Base-by-base conservation (phyloP, 2,888 invertebrate genomes). In the Asteroscopus sphinx region DNA sequence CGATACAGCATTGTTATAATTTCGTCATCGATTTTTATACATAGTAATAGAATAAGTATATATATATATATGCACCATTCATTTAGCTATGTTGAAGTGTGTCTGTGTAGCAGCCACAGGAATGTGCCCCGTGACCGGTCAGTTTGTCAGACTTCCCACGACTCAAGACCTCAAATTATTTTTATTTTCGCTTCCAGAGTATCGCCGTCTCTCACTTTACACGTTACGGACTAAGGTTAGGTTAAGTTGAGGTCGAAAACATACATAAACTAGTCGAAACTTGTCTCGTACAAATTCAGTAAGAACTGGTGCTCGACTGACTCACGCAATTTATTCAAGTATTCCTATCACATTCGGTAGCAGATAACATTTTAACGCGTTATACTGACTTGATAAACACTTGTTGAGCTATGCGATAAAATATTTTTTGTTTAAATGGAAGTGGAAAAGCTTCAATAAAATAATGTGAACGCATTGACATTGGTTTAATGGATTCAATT, bases 161-260 rank as follows among this genome's bases (percentile, higher is more conserved):
- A 56, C n/a, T 56, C 36, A 47, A 51, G 35, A 55, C 59, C 55
- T 59, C 45, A 52, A 65, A 73, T 70, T 78, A 66, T 80, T 84
- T 80, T 86, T 85, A 78, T 82, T 80, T 66, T 74, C 49, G 40
- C 68, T 41, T 47, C 39, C 37, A 26, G 28, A 39, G 44, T 57
- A 68, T 59, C 73, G 69, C 67, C 59, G 63, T 76, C 83, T 83
- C 81, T 66, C 59, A 58, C 62, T 68, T 64, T 75, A 70, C 71
- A 76, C 53, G 59, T 69, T 65, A 47, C 48, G 42, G 59, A 59
- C 72, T 63, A 46, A 41, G 45, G 39, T 68, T 70, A 65, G 71
- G 87, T 83, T 87, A 83, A n/a, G n/a, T n/a, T n/a, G 74, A 86
- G 84, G 81, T 85, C 80, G 80, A 80, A 35, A 77, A 81, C 71